phyloP scores from a whole-genome alignment of 2,113 vertebrate species.

The Lycaon pictus region DNA sequence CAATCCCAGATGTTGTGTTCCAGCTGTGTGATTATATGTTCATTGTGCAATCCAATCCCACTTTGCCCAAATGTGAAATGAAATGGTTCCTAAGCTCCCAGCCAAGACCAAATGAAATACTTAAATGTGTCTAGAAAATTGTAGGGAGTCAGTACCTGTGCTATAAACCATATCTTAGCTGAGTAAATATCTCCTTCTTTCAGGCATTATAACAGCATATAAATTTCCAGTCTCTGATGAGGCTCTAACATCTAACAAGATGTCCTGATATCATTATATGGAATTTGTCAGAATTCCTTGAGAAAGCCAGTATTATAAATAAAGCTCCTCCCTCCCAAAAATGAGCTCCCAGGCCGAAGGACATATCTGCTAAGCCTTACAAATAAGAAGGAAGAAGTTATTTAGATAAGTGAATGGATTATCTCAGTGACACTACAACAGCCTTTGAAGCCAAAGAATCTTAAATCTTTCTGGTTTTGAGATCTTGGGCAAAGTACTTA shows the following conservation, averaged over 20 bases:
- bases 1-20: neutral
- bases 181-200: constrained; percentile 7
- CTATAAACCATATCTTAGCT: constrained; percentile 7
- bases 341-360: neutral
- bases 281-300: constrained; percentile 31
- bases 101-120: constrained; percentile 51
- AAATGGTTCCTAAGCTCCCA: constrained; percentile 22
- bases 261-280: neutral
- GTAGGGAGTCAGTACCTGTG: neutral
- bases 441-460: neutral
- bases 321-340: constrained; percentile 10
- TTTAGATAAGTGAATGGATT: neutral
- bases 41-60: neutral
- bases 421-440: neutral
- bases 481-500: neutral
- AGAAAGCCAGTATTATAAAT: constrained; percentile 37
- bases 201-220: neutral
- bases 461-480: constrained; percentile 15
- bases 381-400: neutral
- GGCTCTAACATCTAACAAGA: neutral
- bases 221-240: neutral
- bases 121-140: constrained; percentile 2
- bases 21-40: neutral
- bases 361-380: neutral
- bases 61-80: constrained; percentile 41